Evolutionary conservation across 2,888 invertebrate genomes (phyloP).

Genomic region (Coelopa pilipes): DNA sequence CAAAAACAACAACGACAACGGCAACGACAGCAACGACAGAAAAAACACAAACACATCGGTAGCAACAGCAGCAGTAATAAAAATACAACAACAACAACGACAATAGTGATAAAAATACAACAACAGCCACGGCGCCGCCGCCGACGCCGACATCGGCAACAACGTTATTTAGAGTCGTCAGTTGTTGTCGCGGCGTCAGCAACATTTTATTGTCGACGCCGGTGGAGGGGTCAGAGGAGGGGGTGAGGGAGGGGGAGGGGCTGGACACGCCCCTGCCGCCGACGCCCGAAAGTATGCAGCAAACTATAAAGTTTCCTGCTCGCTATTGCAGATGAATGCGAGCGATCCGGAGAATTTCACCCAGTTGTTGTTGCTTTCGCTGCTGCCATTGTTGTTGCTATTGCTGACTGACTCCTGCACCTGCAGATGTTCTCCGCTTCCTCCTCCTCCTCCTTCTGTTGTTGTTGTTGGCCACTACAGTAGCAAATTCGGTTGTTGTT

Average conservation of each 20-base stretch:
- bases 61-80: neutral
- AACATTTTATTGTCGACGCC: slow-evolving; percentile 2
- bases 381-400: too few species aligned
- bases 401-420: too few species aligned
- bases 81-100: neutral
- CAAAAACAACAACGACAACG: neutral
- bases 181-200: slow-evolving; percentile 15
- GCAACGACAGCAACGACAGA: too few species aligned
- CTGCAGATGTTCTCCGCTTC: too few species aligned
- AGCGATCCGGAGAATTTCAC: neutral
- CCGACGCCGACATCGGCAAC: slow-evolving; percentile 36
- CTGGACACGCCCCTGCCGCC: neutral
- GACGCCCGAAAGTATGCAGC: slow-evolving; percentile 17
- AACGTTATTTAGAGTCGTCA: slow-evolving; percentile 22
- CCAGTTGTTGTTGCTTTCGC: neutral
- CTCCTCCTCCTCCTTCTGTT: too few species aligned
- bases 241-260: neutral
- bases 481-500: too few species aligned
- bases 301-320: slow-evolving; percentile 18
- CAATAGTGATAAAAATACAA: neutral
- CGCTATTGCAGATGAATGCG: slow-evolving; percentile 1
- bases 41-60: too few species aligned
- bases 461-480: too few species aligned
- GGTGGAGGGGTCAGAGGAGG: neutral
- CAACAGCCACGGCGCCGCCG: neutral